Evolutionary conservation across 92 coral and sea anemone species (phyloP).

Genomic region (Isaurus tuberculatus): DNA sequence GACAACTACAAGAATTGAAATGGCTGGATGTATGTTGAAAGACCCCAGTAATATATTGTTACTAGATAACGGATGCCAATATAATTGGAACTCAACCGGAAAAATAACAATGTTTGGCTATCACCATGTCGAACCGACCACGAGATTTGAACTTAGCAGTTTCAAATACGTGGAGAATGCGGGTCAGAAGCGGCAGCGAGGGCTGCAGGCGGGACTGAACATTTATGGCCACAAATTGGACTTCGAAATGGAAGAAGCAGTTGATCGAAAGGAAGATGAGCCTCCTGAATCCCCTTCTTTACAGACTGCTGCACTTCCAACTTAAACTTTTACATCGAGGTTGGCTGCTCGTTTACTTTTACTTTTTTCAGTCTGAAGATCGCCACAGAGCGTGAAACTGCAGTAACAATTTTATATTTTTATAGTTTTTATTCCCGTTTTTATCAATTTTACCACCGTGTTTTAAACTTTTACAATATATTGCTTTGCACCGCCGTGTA

Average conservation of each 20-base stretch:
- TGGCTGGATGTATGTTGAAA: not conserved
- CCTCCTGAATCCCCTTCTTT: not conserved
- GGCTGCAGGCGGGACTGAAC: slow-evolving; percentile 17
- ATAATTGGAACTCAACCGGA: slow-evolving; percentile 22
- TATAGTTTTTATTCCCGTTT: no score
- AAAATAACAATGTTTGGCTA: slow-evolving; percentile 38
- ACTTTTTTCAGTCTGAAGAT: no score
- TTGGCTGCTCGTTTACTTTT: no score
- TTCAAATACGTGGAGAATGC: slow-evolving; percentile 30
- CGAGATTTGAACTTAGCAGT: slow-evolving; percentile 35
- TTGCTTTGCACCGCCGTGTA: no score
- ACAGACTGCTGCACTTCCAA: no score
- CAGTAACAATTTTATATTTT: no score
- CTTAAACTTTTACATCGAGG: no score
- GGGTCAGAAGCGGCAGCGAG: slow-evolving; percentile 31
- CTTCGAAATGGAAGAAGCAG: not conserved
- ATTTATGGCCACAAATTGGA: not conserved
- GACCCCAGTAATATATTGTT: slow-evolving; percentile 10
- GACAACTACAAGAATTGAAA: slow-evolving; percentile 18
- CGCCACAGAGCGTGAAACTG: no score
- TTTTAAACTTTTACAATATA: no score
- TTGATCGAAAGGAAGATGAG: not conserved
- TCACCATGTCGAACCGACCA: slow-evolving; percentile 20
- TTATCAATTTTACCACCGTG: no score
- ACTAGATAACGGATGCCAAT: slow-evolving; percentile 31